Evolutionary conservation across 2,888 invertebrate genomes (phyloP).

Genomic region (Caenorhabditis panamensis): DNA sequence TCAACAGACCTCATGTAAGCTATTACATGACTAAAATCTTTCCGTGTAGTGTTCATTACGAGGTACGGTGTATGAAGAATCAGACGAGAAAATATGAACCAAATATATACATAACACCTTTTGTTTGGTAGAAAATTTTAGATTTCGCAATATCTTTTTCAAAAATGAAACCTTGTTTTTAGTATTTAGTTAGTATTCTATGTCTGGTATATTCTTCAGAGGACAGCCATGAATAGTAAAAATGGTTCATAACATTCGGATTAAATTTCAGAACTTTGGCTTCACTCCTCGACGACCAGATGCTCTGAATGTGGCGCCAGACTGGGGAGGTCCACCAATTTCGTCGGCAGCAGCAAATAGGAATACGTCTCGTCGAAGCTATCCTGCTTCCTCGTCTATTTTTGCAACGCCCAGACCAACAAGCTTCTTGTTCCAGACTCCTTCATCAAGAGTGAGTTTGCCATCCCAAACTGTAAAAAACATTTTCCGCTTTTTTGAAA

Average conservation of each 20-base stretch:
- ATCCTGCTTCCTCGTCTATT: conserved; percentile 9
- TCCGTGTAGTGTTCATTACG: no score
- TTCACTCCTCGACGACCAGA: conserved; percentile 46
- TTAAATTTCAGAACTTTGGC: conserved; percentile 26
- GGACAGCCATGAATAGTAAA: no score
- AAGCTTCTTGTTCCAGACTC: conserved; percentile 19
- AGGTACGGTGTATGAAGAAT: no score
- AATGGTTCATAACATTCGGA: no score
- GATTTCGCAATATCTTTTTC: no score
- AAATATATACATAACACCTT: no score
- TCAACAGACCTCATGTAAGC: conserved; percentile 34
- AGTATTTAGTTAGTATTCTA: no score
- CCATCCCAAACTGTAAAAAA: no score
- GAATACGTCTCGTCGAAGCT: conserved; percentile 5
- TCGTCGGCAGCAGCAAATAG: not conserved
- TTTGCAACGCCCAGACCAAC: conserved; percentile 19
- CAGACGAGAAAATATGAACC: not conserved
- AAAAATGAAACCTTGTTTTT: no score
- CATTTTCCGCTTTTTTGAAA: not conserved
- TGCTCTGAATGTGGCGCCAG: conserved; percentile 19
- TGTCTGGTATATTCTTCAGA: no score
- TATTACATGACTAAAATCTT: no score
- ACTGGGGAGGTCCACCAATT: not conserved
- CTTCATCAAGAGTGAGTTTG: conserved; percentile 26
- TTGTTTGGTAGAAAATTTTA: no score